Evolutionary conservation across 2,797 vertebrate genomes (phyloP), one percentile per base, ranked within the genome.

Genomic region (Leptoclinus maculatus): DNA sequence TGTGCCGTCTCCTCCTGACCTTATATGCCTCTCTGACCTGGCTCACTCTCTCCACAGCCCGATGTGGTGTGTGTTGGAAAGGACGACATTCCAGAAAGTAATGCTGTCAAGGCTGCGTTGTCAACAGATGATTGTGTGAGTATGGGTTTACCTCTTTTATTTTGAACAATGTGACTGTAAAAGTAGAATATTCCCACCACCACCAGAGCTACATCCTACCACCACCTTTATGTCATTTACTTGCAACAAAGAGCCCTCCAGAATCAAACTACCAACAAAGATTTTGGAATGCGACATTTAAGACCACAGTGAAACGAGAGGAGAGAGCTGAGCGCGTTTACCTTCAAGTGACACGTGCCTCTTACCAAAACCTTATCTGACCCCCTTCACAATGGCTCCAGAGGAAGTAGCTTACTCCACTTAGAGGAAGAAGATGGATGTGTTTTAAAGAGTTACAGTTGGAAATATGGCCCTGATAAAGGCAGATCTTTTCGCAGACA

Each of bases 81-180:
- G 43, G 83, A 83, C 0, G 78, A 67, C 0, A 70, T 92, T 45
- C 13, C 39, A 2, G 60, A 88, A 25, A 66, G 13, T 3, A 25
- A 6, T 0, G 68, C 64, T 1, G 47, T 93, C 60, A 80, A 25
- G 66, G 57, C 21, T 62, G 32, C 1, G 0, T 11, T 80, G 7
- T 0, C 0, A 0, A 81, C 75, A 45, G 0, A 0, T 3, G 17
- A 74, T 58, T 95, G 93, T 72, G 93, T 95, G 76, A 92, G 94
- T 93, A 84, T 21, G 16, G 58, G 17, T 38, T 60, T 36, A 21
- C 32, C n/a, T 65, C 3, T 63, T 1, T 19, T 64, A 10, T 11
- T 8, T 23, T 9, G 45, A 29, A 43, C 29, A 59, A 12, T 17
- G 4, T 23, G 2, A 38, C 6, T n/a, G 12, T 23, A 13, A 45